A percentile compares a stretch with the other conserved stretches of the same genome.
Conservation (phyloP, 2,113 vertebrate genomes). For the Tricholaema leucomelas region DNA sequence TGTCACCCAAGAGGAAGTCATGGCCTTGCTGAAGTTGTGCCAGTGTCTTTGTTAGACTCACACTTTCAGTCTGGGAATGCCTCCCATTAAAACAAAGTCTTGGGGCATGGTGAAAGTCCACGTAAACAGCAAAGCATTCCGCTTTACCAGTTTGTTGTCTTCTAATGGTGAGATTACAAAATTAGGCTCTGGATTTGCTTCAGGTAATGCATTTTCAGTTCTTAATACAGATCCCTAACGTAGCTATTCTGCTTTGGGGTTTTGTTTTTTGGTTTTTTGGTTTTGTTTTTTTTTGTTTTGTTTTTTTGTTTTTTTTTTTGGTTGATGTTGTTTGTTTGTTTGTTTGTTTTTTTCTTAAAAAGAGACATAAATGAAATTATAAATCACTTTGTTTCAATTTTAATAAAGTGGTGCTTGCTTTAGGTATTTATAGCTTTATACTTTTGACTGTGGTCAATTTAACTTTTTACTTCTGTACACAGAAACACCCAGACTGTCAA, state of each 20-base stretch:
- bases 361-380: neutral
- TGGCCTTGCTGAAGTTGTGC: neutral
- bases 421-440: neutral
- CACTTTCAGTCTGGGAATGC: neutral
- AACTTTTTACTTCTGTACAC: neutral
- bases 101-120: neutral
- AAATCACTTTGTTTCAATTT: slow-evolving; percentile 8
- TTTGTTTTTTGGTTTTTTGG: neutral
- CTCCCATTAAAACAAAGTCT: neutral
- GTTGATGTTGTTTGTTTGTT: no score
- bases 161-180: neutral
- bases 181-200: neutral
- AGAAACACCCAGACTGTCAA: neutral
- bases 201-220: neutral
- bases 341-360: slow-evolving; percentile 3
- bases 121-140: neutral
- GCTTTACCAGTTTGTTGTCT: neutral
- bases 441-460: neutral
- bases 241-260: neutral
- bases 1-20: neutral
- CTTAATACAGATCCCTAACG: neutral
- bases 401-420: neutral
- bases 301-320: neutral
- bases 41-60: neutral
- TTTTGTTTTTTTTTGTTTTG: neutral